Base-by-base conservation (phyloP, 2,797 vertebrate genomes). In the Labeo calbasu region DNA sequence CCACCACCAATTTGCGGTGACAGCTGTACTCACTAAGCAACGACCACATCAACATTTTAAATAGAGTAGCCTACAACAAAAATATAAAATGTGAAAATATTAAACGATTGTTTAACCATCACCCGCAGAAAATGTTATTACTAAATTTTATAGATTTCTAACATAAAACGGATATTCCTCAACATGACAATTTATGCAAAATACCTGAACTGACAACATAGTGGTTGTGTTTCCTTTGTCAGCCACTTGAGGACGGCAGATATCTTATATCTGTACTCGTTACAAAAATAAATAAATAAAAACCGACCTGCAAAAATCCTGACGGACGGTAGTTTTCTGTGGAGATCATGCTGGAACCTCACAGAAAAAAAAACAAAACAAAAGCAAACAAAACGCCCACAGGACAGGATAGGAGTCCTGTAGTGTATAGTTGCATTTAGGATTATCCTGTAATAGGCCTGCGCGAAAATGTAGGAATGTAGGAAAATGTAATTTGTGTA, bases 191-290 rank as follows among this genome's bases (percentile, higher is more conserved):
- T 75, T 55, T 7, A 36, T 19, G 50, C 5, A 75, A 55, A 55
- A 55, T n/a, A 13, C 51, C 12, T 36, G 9, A 69, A 12, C 17
- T 55, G 23, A 17, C n/a, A 50, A 25, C 43, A 17, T 1, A 1
- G 14, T 32, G 53, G 73, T n/a, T 76, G 73, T 32, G 21, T 59
- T 76, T 59, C 73, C 32, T 59, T 21, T 59, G 53, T 23, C 53
- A 59, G 36, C 21, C 73, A 77, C 73, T 59, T 17, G 73, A 77
- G 53, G 73, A 43, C 53, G 32, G 28, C 28, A 75, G 17, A 75
- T 17, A 46, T 46, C 10, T 69, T 69, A 21, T 55, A 55, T n/a
- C 6, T 55, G 10, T 73, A 36, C 17, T 19, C 50, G 15, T 15
- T 75, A n/a, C 10, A 51, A 73, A 36, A 36, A 12, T 36, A 36